Evolutionary conservation across 1,140 invertebrate genomes (phyloP).

Genomic region (Drosophila tropicalis): DNA sequence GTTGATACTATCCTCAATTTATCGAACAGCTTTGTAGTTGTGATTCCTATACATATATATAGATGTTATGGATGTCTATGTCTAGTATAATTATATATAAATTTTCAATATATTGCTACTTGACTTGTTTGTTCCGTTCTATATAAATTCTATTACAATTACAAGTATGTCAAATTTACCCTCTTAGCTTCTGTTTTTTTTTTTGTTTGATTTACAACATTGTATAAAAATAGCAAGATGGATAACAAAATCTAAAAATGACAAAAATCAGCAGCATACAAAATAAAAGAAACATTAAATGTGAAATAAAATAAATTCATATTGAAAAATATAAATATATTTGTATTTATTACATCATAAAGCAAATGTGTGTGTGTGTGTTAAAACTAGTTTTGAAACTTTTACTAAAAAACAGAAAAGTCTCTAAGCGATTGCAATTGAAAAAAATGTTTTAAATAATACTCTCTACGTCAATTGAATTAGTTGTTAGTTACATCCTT

Average conservation of each 20-base stretch:
- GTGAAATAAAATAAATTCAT: constrained; percentile 24
- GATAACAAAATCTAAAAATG: not conserved
- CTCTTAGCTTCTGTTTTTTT: constrained; percentile 6
- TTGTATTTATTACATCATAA: constrained; percentile 68
- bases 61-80: constrained; percentile 22
- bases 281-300: constrained; percentile 24
- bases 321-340: constrained; percentile 51
- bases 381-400: constrained; percentile 61
- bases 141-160: constrained; percentile 66
- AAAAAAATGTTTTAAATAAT: constrained; percentile 55
- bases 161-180: constrained; percentile 13
- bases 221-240: constrained; percentile 41
- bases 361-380: constrained; percentile 33
- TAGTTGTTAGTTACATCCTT: constrained; percentile 22
- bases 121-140: constrained; percentile 41
- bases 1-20: constrained; percentile 54
- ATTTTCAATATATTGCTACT: constrained; percentile 62
- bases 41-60: constrained; percentile 24
- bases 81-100: constrained; percentile 40
- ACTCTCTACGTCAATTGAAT: constrained; percentile 45
- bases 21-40: constrained; percentile 61
- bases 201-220: constrained; percentile 54
- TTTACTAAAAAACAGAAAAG: constrained; percentile 63
- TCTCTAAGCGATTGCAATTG: constrained; percentile 38
- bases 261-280: constrained; percentile 16